phyloP scores from a whole-genome alignment of 2,113 vertebrate genomes.

The Clupea harengus region DNA sequence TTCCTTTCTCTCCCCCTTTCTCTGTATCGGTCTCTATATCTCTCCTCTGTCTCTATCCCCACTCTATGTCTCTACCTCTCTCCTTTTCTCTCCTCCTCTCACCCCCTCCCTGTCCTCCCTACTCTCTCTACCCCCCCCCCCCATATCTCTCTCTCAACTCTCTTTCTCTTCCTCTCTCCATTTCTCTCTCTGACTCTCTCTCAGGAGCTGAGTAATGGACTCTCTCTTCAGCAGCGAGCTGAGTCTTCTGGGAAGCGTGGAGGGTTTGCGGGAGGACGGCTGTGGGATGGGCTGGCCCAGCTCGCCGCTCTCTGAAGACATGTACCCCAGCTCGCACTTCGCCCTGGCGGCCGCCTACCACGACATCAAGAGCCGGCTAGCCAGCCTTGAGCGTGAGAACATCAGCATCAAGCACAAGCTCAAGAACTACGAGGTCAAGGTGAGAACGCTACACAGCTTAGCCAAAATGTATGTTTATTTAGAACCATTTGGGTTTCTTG shows the following conservation, averaged over 20 bases:
- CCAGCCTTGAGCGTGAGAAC: slow-evolving; percentile 84
- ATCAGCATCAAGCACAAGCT: slow-evolving; percentile 83
- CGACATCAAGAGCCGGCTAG: slow-evolving; percentile 85
- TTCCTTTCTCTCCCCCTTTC: neutral
- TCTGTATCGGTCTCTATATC: neutral
- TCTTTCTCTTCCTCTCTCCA: neutral
- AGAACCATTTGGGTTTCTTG: neutral
- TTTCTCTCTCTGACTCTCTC: neutral
- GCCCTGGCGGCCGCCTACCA: slow-evolving; percentile 89
- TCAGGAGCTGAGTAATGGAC: slow-evolving; percentile 72
- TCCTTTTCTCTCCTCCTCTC: neutral
- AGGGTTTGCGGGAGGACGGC: slow-evolving; percentile 78
- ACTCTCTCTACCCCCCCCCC: neutral
- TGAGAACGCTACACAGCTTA: slow-evolving; percentile 41
- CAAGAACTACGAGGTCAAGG: slow-evolving; percentile 87
- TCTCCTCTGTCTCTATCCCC: neutral
- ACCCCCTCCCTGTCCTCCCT: neutral
- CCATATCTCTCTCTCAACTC: neutral
- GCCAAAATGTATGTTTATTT: neutral
- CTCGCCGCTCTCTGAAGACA: slow-evolving; percentile 75
- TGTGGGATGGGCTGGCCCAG: slow-evolving; percentile 78
- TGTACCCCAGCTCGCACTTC: slow-evolving; percentile 85
- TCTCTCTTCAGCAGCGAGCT: slow-evolving; percentile 86
- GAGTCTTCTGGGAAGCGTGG: slow-evolving; percentile 79
- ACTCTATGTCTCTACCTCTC: neutral